Evolutionary conservation across 2,113 vertebrate genomes (phyloP).

Genomic region (Phyllostomus hastatus): DNA sequence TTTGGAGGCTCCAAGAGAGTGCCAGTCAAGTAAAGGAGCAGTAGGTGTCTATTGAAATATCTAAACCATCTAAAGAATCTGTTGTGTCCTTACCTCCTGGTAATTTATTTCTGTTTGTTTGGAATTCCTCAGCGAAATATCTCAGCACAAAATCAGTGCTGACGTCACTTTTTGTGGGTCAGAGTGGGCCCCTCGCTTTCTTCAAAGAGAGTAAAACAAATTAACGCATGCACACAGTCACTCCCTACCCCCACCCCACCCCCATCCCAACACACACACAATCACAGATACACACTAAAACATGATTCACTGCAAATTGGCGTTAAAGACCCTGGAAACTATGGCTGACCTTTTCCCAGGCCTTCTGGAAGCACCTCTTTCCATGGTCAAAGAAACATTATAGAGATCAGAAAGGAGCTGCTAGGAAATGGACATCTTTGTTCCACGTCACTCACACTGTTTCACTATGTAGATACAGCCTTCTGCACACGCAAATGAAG

Average conservation of each 20-base stretch:
- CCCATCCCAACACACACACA: background rate
- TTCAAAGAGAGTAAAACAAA: conserved; percentile 6
- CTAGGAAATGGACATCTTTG: background rate
- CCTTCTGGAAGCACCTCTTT: conserved; percentile 63
- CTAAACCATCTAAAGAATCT: fast-evolving
- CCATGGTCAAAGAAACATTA: conserved; percentile 14
- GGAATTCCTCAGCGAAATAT: background rate
- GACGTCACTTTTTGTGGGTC: conserved; percentile 26
- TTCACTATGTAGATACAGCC: background rate
- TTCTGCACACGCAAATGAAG: background rate
- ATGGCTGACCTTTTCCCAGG: conserved; percentile 68
- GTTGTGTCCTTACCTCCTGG: background rate
- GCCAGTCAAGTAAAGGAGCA: background rate
- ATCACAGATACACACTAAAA: conserved; percentile 45
- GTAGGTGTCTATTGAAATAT: background rate
- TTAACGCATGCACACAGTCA: background rate
- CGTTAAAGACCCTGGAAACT: conserved; percentile 63
- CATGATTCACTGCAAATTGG: conserved; percentile 65
- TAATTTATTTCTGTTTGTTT: conserved; percentile 40
- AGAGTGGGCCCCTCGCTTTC: conserved; percentile 29
- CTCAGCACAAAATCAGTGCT: background rate
- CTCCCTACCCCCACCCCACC: too few species aligned
- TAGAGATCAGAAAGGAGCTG: conserved; percentile 30
- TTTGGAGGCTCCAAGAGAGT: background rate
- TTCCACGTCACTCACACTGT: background rate